Conservation (phyloP, 2,113 vertebrate species). For the Albula glossodonta region DNA sequence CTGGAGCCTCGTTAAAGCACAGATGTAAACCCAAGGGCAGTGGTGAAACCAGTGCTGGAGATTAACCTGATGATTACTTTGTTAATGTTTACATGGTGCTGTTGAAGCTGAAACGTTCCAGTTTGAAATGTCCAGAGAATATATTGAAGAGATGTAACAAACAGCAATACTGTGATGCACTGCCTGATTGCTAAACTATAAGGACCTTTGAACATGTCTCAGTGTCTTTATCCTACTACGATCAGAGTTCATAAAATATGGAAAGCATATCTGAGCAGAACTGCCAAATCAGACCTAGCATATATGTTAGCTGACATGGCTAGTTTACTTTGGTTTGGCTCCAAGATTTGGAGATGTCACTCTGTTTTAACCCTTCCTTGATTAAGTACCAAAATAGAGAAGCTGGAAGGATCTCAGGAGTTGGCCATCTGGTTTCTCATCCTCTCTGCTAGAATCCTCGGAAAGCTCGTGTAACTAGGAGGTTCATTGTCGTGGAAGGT, state of each 20-base stretch:
- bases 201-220: not conserved
- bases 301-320: not conserved
- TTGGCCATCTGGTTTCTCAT: not conserved
- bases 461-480: slow-evolving; percentile 90
- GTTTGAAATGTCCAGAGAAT: not conserved
- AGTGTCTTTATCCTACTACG: not conserved
- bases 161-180: not conserved
- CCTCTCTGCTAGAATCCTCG: slow-evolving; percentile 81
- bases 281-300: not conserved
- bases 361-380: too few relatives aligned
- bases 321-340: not conserved
- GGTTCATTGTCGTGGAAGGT: slow-evolving; percentile 90
- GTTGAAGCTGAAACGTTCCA: not conserved
- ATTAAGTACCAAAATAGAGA: too few relatives aligned
- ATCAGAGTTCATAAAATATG: not conserved
- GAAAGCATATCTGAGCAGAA: not conserved
- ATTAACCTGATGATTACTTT: too few relatives aligned
- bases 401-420: too few relatives aligned
- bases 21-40: too few relatives aligned
- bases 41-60: too few relatives aligned
- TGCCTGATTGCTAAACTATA: not conserved
- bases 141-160: not conserved
- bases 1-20: too few relatives aligned
- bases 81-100: too few relatives aligned
- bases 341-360: too few relatives aligned